A percentile compares a stretch with the other conserved stretches of the same genome.
phyloP scores from a whole-genome alignment of 64 coral and sea anemone genomes.

The Trachythela sp. region DNA sequence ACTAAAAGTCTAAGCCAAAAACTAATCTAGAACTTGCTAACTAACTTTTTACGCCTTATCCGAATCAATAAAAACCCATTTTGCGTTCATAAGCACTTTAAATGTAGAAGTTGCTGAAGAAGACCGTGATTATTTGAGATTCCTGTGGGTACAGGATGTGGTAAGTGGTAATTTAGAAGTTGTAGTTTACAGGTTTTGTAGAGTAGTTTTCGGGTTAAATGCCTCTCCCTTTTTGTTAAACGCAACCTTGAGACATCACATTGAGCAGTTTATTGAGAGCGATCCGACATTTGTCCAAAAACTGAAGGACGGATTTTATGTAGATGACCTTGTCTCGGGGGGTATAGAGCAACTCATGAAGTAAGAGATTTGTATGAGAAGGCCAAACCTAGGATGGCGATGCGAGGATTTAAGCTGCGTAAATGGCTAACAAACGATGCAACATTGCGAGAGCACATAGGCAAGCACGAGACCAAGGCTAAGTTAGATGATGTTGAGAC shows the following conservation, averaged over 20 bases:
- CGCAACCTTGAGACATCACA: not conserved
- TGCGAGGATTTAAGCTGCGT: not conserved
- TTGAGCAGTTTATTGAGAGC: not conserved
- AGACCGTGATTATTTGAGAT: not conserved
- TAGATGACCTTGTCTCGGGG: not conserved
- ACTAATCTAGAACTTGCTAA: no score
- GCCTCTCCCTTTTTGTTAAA: slow-evolving; percentile 6
- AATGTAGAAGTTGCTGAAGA: no score
- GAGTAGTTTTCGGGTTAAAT: slow-evolving; percentile 13
- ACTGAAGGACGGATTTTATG: slow-evolving; percentile 1
- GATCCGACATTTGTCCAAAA: not conserved
- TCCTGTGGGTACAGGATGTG: not conserved
- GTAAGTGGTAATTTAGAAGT: not conserved
- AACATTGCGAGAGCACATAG: not conserved
- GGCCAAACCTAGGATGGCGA: not conserved
- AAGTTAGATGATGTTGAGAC: not conserved
- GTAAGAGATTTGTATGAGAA: slow-evolving; percentile 16
- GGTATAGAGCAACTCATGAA: not conserved
- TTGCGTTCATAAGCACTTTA: no score
- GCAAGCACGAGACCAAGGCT: not conserved
- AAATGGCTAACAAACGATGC: slow-evolving; percentile 3
- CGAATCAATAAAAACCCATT: no score
- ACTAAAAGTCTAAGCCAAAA: no score
- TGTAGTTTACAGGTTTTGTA: slow-evolving; percentile 5
- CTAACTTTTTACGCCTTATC: no score